Evolutionary conservation across 2,888 invertebrate genomes (phyloP).

Genomic region (Drosophila rubida): DNA sequence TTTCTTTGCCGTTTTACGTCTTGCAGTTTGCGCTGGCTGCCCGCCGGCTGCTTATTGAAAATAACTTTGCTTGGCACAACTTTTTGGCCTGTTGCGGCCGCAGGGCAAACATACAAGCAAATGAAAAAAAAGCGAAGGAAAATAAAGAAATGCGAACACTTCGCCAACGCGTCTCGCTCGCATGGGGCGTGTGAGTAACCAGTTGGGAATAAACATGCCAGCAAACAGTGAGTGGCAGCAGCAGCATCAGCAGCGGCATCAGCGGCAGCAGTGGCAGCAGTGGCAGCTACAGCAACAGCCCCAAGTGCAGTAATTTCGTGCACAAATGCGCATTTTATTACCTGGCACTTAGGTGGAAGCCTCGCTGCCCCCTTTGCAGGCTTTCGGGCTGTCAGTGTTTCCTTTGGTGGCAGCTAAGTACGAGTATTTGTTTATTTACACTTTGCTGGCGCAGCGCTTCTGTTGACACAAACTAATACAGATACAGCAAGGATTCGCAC

Average conservation of each 20-base stretch:
- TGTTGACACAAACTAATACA: constrained; percentile 54
- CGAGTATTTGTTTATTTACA: constrained; percentile 72
- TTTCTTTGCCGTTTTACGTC: constrained; percentile 21
- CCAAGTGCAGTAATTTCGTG: constrained; percentile 67
- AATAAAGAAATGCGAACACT: constrained; percentile 21
- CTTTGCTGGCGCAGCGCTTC: constrained; percentile 48
- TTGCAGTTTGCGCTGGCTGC: constrained; percentile 41
- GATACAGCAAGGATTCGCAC: too few relatives aligned
- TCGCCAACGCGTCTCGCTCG: constrained; percentile 14
- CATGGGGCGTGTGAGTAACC: constrained; percentile 34
- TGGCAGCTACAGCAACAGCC: constrained; percentile 31
- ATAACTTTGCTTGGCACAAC: constrained; percentile 62
- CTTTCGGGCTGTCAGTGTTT: constrained; percentile 23
- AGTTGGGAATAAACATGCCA: constrained; percentile 34
- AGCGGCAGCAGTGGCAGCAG: constrained; percentile 26
- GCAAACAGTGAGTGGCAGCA: constrained; percentile 4
- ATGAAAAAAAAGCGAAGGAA: neutral
- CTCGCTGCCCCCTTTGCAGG: constrained; percentile 6
- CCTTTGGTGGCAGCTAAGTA: constrained; percentile 43
- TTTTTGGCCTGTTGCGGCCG: constrained; percentile 56
- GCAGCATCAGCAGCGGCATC: constrained; percentile 5
- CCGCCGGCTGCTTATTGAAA: constrained; percentile 66
- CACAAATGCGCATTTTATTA: constrained; percentile 79
- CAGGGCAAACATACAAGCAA: constrained; percentile 17
- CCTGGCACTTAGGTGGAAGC: constrained; percentile 59